phyloP scores from a whole-genome alignment of 2,888 invertebrate species.

The Tethea ocularis region DNA sequence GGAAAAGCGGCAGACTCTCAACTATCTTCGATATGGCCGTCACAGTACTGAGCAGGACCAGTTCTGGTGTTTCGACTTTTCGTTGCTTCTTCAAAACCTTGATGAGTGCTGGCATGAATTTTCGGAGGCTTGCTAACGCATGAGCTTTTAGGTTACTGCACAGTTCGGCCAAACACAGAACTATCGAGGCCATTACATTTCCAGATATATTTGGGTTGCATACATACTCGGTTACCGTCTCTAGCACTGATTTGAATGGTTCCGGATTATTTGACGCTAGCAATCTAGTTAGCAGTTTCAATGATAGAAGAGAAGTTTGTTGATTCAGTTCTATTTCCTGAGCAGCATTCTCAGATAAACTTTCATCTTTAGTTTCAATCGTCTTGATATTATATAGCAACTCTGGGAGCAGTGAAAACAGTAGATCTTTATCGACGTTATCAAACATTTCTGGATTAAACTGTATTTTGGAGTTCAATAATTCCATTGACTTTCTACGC shows the following conservation, averaged over 20 bases:
- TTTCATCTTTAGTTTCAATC: conserved; percentile 68
- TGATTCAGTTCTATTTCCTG: conserved; percentile 88
- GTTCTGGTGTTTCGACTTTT: conserved; percentile 83
- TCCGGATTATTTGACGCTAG: conserved; percentile 87
- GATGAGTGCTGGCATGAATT: conserved; percentile 90
- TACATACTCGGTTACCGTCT: conserved; percentile 86
- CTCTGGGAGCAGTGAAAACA: conserved; percentile 85
- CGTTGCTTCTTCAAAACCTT: conserved; percentile 86
- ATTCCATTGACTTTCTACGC: conserved; percentile 91
- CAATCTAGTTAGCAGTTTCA: conserved; percentile 91
- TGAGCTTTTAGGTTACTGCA: conserved; percentile 90
- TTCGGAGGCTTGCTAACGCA: conserved; percentile 88
- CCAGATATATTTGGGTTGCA: conserved; percentile 78
- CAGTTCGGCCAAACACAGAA: conserved; percentile 91
- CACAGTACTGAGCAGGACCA: conserved; percentile 88
- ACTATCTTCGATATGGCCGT: conserved; percentile 92
- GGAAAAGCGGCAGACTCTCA: conserved; percentile 90
- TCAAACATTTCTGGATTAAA: conserved; percentile 85
- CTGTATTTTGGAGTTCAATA: conserved; percentile 92
- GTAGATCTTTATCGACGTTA: conserved; percentile 73
- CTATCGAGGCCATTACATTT: conserved; percentile 88
- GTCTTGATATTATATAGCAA: conserved; percentile 84
- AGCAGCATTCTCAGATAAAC: conserved; percentile 50
- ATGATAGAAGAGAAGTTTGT: conserved; percentile 91
- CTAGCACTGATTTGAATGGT: conserved; percentile 88